Percentiles rank a stretch among this genome's conserved stretches.
phyloP scores from a whole-genome alignment of 1,140 invertebrate genomes.

The Cataglyphis hispanica region DNA sequence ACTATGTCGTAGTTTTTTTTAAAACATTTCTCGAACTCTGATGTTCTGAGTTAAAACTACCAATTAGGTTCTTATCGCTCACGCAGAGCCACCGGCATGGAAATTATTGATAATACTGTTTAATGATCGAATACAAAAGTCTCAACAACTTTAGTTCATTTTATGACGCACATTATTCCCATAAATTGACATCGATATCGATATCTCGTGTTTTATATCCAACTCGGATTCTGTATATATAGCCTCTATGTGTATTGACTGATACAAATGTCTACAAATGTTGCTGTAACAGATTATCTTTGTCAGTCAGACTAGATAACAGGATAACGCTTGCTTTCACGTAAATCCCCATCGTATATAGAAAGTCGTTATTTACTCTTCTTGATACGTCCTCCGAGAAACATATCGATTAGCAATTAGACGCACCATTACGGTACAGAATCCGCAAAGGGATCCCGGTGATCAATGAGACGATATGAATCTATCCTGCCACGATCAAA shows the following conservation, averaged over 20 bases:
- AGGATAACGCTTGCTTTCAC: slow-evolving; percentile 56
- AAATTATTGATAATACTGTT: slow-evolving; percentile 26
- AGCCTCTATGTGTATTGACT: background rate
- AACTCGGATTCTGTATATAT: background rate
- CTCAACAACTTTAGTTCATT: background rate
- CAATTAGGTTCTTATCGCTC: background rate
- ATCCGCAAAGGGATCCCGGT: slow-evolving; percentile 26
- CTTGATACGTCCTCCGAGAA: slow-evolving; percentile 14
- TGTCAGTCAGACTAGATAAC: slow-evolving; percentile 46
- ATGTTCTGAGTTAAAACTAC: background rate
- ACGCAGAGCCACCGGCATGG: background rate
- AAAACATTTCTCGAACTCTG: background rate
- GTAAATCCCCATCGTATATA: slow-evolving; percentile 16
- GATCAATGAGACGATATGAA: slow-evolving; percentile 25
- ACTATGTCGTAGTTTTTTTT: background rate
- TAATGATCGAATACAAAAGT: background rate
- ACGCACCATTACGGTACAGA: slow-evolving; percentile 29
- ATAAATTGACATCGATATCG: background rate
- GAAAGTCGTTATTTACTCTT: slow-evolving; percentile 52
- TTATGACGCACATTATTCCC: background rate
- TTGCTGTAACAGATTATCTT: slow-evolving; percentile 50
- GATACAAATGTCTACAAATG: slow-evolving; percentile 30
- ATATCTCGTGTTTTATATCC: background rate
- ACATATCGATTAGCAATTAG: slow-evolving; percentile 56
- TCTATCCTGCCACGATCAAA: background rate